These are phyloP conservation scores for Harpalus rubripes DNA, from an alignment of 2,888 invertebrate species.

Conservation along the genomic window DNA sequence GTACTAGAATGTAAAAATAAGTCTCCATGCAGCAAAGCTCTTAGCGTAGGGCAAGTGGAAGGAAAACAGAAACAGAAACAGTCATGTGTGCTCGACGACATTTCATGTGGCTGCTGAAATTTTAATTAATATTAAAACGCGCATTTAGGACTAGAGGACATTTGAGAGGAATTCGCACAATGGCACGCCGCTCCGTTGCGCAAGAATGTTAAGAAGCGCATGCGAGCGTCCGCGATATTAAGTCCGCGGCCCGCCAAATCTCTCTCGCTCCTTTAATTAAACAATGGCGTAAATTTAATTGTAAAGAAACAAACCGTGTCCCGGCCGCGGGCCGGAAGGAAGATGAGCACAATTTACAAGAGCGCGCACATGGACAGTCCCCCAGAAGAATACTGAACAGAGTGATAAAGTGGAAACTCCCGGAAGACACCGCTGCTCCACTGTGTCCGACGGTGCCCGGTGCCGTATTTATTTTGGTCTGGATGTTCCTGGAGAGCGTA, in stretches of 20 bases:
- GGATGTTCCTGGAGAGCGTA: constrained; percentile 55
- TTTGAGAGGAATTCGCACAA: constrained; percentile 62
- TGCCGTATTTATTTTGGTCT: constrained; percentile 56
- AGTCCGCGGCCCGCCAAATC: constrained; percentile 58
- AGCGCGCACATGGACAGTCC: constrained; percentile 12
- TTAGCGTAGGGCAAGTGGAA: neutral
- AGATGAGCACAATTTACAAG: constrained; percentile 59
- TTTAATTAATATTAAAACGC: constrained; percentile 65
- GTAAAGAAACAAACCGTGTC: constrained; percentile 68
- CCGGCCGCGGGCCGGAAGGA: constrained; percentile 57
- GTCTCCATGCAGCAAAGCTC: neutral
- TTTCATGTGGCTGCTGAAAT: constrained; percentile 52
- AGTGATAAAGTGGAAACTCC: neutral
- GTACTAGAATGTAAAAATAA: constrained; percentile 26
- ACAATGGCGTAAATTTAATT: constrained; percentile 68
- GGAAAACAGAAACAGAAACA: constrained; percentile 41
- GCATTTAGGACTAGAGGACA: constrained; percentile 64
- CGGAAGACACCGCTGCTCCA: neutral
- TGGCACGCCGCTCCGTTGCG: constrained; percentile 56
- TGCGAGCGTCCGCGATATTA: constrained; percentile 56
- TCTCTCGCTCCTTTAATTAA: constrained; percentile 67
- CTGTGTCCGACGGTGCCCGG: constrained; percentile 45
- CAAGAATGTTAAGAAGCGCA: constrained; percentile 65
- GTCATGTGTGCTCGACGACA: constrained; percentile 51
- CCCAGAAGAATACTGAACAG: neutral